Percentiles rank a stretch among this genome's conserved stretches.
Conservation (phyloP, 2,797 vertebrate species). For the Onychomys leucogaster region DNA sequence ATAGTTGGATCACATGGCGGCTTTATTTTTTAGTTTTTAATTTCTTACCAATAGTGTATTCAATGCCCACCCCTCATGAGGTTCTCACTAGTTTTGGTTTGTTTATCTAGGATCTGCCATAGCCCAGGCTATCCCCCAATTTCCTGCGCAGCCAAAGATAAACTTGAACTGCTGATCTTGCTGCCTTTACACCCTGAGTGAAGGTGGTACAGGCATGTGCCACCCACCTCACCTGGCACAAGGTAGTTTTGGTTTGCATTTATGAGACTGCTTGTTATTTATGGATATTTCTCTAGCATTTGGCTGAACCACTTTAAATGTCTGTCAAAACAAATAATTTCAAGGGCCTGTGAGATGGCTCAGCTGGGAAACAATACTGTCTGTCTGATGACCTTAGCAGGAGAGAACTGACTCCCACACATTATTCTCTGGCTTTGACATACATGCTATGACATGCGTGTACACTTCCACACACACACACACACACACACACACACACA, state of each 20-base stretch:
- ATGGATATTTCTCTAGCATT: not conserved
- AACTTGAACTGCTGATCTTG: not conserved
- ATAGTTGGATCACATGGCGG: too few relatives aligned
- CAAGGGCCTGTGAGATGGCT: not conserved
- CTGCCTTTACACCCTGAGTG: not conserved
- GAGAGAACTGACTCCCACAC: not conserved
- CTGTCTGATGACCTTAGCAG: not conserved
- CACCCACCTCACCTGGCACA: not conserved
- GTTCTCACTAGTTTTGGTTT: not conserved
- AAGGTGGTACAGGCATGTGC: not conserved
- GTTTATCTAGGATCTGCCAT: not conserved
- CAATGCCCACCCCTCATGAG: too few relatives aligned
- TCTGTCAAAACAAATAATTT: not conserved
- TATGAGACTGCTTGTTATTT: not conserved
- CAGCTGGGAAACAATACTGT: not conserved
- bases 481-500: too few relatives aligned
- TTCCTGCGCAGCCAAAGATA: not conserved
- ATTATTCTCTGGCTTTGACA: not conserved
- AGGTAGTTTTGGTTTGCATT: not conserved
- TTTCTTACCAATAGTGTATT: not conserved
- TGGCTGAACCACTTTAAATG: not conserved
- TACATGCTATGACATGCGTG: not conserved
- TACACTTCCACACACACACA: not conserved
- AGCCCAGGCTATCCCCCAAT: not conserved
- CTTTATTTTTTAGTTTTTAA: not conserved